phyloP scores from a whole-genome alignment of 2,113 vertebrate genomes.

The Ochotona curzoniae region DNA sequence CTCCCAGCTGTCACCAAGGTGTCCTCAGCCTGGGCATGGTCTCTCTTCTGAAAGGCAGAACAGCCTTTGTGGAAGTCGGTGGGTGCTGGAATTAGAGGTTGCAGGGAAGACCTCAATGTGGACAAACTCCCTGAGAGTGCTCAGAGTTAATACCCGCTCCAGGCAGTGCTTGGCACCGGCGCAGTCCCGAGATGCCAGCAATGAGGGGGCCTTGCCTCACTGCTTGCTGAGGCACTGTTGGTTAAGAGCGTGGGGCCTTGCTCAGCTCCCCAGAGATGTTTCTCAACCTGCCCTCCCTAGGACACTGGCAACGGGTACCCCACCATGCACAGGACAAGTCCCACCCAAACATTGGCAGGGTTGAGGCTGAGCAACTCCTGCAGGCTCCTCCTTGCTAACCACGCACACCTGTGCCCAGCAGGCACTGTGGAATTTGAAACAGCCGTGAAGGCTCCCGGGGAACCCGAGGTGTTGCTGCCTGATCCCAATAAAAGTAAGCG shows the following conservation, averaged over 20 bases:
- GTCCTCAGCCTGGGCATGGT: background rate
- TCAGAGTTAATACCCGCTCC: background rate
- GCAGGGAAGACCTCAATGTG: background rate
- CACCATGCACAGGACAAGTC: accelerated
- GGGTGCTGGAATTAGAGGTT: background rate
- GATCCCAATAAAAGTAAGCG: too few relatives aligned
- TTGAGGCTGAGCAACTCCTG: background rate
- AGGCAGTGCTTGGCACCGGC: background rate
- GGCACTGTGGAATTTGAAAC: background rate
- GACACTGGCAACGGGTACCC: too few relatives aligned
- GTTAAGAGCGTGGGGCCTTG: too few relatives aligned
- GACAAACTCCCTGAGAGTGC: background rate
- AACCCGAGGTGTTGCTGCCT: accelerated
- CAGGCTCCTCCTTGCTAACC: too few relatives aligned
- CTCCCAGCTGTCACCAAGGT: background rate
- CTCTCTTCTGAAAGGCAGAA: background rate
- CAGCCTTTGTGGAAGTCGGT: background rate
- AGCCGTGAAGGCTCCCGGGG: accelerated
- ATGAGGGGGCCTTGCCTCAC: too few relatives aligned
- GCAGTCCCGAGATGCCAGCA: too few relatives aligned
- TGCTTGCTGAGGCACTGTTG: too few relatives aligned
- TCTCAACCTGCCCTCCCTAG: background rate
- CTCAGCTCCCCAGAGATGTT: background rate
- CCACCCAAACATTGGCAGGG: accelerated
- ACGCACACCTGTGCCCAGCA: too few relatives aligned